Percentiles rank a stretch among this genome's conserved stretches.
Conservation (phyloP, 2,888 invertebrate genomes). For the Clepsis dumicolana region DNA sequence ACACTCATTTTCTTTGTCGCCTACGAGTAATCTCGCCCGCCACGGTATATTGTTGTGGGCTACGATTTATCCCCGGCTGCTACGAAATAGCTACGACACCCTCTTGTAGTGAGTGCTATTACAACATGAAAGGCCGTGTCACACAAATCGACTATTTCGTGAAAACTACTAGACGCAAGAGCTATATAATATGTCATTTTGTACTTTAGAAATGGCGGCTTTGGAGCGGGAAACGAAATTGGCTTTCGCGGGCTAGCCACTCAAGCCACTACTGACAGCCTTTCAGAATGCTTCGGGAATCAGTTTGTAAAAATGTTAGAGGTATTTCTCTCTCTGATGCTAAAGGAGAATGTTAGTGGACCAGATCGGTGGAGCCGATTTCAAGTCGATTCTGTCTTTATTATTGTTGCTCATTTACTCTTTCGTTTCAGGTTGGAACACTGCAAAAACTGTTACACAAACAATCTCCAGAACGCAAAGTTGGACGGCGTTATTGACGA, state of each 20-base stretch:
- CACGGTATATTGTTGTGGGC: conserved; percentile 15
- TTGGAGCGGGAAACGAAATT: conserved; percentile 29
- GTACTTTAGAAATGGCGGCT: conserved; percentile 12
- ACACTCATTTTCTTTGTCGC: conserved; percentile 9
- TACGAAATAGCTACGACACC: conserved; percentile 11
- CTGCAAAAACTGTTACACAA: conserved; percentile 94
- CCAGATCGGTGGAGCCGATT: background rate
- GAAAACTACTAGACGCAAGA: conserved; percentile 26
- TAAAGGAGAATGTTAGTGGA: background rate
- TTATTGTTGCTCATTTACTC: conserved; percentile 12
- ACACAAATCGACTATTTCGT: conserved; percentile 26
- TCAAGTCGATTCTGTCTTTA: background rate
- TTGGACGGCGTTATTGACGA: conserved; percentile 78
- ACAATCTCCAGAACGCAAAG: conserved; percentile 87
- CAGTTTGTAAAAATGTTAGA: conserved; percentile 1
- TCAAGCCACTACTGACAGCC: conserved; percentile 10
- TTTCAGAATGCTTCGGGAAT: conserved; percentile 13
- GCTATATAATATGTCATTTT: conserved; percentile 25
- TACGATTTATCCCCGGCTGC: conserved; percentile 11
- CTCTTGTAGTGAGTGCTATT: conserved; percentile 16
- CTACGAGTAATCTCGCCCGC: conserved; percentile 7
- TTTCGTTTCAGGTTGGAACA: conserved; percentile 82
- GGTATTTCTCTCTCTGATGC: background rate
- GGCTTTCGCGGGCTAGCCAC: conserved; percentile 21
- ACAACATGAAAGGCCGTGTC: conserved; percentile 16